Conservation (phyloP, 1,140 invertebrate genomes). For the Cydia pomonella region DNA sequence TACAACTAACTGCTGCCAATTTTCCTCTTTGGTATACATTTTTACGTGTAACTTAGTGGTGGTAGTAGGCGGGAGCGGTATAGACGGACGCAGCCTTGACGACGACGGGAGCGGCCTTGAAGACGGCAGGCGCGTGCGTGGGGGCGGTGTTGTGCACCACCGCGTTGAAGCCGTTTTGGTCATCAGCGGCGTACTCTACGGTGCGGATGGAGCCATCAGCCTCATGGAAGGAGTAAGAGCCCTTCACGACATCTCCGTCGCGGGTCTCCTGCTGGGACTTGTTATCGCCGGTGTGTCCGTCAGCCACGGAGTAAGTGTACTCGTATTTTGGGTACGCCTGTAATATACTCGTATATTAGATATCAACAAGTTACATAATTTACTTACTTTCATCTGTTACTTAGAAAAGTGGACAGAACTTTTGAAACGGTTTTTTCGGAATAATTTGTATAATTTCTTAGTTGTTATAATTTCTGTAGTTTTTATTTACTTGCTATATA, state of each 20-base stretch:
- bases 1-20: not conserved
- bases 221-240: constrained; percentile 67
- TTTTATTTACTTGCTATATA: too few species aligned
- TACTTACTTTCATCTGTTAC: too few species aligned
- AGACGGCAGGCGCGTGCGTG: constrained; percentile 57
- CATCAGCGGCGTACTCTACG: constrained; percentile 57
- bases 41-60: not conserved
- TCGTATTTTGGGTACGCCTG: constrained; percentile 65
- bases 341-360: too few species aligned
- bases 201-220: constrained; percentile 35
- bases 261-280: constrained; percentile 81
- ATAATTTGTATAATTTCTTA: too few species aligned
- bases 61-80: constrained; percentile 43
- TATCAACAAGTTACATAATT: too few species aligned
- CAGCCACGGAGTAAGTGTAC: constrained; percentile 66
- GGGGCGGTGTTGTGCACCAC: constrained; percentile 78
- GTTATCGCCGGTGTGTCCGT: constrained; percentile 75
- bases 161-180: constrained; percentile 66
- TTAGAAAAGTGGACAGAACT: too few species aligned
- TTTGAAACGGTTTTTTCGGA: too few species aligned
- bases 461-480: too few species aligned
- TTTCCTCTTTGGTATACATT: not conserved
- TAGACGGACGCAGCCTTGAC: constrained; percentile 16
- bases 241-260: constrained; percentile 79
- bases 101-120: constrained; percentile 25